Evolutionary conservation across 1,140 invertebrate species (phyloP), one percentile per base, ranked within the genome.

Genomic region (Eumaeus atala): DNA sequence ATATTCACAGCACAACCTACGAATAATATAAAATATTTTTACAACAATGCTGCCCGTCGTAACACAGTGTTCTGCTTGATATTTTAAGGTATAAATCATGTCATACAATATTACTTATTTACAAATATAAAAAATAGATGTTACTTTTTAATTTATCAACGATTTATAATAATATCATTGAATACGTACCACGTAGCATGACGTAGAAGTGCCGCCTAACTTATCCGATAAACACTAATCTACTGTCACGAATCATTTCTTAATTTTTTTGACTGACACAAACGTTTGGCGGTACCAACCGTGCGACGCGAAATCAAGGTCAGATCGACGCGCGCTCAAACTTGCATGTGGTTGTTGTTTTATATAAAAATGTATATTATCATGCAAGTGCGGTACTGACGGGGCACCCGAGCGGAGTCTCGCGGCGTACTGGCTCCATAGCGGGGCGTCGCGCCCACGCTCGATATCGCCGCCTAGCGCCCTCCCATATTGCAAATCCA

Each of bases 401-500:
- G 64, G 55, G 66, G 61, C 67, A 61, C 72, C 71, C 73, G 72
- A 70, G 67, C 70, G 67, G 54, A 61, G 56, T 58, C 69, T 72
- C 64, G 66, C 68, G 59, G 58, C 70, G 61, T 63, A 77, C 75
- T 77, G 65, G 56, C 61, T 68, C 48, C 51, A 72, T 64, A 70
- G 71, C 75, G 73, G 77, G 74, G 77, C 79, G 76, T 70, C 79
- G 74, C 77, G 75, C 78, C 79, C 77, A 82, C 81, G 82, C 77
- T 85, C 82, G 70, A 83, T 84, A 83, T 72, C 71, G 73, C 73
- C 73, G 74, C 79, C 77, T 68, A 70, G 61, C 74, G 67, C 78
- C 83, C 80, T 79, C 83, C 80, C 74, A 77, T 78, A 70, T 79
- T 77, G 70, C 77, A 76, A 83, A 79, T 76, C 73, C 75, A 78